These are phyloP conservation scores for Manis crassicaudata DNA, from an alignment of 2,797 vertebrate genomes.

Conservation along the genomic window DNA sequence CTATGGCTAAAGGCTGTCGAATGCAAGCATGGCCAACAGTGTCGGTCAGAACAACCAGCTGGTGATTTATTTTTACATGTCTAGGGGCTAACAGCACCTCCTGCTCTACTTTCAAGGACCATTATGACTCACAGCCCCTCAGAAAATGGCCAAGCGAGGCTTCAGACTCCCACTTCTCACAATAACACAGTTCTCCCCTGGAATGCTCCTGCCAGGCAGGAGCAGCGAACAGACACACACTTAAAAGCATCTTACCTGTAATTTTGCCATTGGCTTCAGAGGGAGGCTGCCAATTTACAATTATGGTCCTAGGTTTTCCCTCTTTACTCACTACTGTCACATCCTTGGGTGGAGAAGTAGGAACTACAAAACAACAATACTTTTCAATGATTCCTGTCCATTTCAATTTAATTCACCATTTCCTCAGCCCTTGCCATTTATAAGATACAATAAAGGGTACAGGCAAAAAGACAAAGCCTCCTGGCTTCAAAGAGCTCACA, in stretches of 20 bases:
- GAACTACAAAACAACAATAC: slow-evolving; percentile 87
- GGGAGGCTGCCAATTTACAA: slow-evolving; percentile 99
- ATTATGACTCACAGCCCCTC: neutral
- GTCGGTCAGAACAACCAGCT: neutral
- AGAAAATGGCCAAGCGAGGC: neutral
- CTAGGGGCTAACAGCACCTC: neutral
- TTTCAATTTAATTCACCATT: neutral
- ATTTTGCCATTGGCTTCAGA: slow-evolving; percentile 99
- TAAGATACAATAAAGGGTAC: neutral
- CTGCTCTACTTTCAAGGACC: neutral
- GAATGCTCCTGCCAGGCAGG: neutral
- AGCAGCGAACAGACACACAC: neutral
- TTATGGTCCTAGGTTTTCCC: slow-evolving; percentile 97
- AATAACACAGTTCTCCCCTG: neutral
- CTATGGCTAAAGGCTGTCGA: neutral
- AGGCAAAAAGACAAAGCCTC: neutral
- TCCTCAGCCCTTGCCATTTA: neutral
- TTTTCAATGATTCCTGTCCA: neutral
- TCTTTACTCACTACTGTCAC: slow-evolving; percentile 99
- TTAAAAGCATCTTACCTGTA: slow-evolving; percentile 90
- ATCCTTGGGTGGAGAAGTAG: slow-evolving; percentile 98
- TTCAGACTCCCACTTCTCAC: neutral
- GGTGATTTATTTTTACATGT: neutral
- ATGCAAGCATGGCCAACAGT: neutral
- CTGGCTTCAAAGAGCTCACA: neutral